Evolutionary conservation across 1,140 invertebrate genomes (phyloP).

Genomic region (Chlorops oryzae): DNA sequence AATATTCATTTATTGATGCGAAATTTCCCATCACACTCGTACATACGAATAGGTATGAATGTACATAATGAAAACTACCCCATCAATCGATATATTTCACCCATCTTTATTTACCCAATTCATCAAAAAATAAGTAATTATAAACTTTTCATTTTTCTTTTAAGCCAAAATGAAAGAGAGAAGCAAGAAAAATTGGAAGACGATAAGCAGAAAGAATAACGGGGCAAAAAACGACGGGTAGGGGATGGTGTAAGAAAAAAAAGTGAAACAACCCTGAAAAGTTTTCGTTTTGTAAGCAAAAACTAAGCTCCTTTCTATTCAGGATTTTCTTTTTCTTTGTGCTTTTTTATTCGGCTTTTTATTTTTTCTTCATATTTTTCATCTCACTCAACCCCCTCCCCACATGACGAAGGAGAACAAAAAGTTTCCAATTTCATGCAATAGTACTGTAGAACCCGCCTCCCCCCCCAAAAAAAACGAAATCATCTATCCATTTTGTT

Average conservation of each 20-base stretch:
- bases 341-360: slow-evolving; percentile 22
- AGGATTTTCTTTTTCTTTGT: slow-evolving; percentile 45
- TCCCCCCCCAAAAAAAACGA: no score
- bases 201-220: neutral
- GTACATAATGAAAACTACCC: no score
- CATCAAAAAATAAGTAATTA: slow-evolving; percentile 48
- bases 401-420: slow-evolving; percentile 28
- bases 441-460: neutral
- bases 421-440: slow-evolving; percentile 46
- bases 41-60: no score
- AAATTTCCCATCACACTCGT: no score
- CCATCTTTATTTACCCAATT: slow-evolving; percentile 45
- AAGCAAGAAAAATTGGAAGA: slow-evolving; percentile 36
- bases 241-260: no score
- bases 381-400: neutral
- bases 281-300: slow-evolving; percentile 46
- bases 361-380: neutral
- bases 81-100: no score
- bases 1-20: no score
- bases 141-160: slow-evolving; percentile 45
- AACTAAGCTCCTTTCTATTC: slow-evolving; percentile 47
- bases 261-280: slow-evolving; percentile 40
- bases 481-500: no score
- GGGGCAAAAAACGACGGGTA: neutral
- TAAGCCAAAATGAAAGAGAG: slow-evolving; percentile 8